Evolutionary conservation across 2,113 vertebrate species (phyloP).

Genomic region (Atrichornis clamosus): DNA sequence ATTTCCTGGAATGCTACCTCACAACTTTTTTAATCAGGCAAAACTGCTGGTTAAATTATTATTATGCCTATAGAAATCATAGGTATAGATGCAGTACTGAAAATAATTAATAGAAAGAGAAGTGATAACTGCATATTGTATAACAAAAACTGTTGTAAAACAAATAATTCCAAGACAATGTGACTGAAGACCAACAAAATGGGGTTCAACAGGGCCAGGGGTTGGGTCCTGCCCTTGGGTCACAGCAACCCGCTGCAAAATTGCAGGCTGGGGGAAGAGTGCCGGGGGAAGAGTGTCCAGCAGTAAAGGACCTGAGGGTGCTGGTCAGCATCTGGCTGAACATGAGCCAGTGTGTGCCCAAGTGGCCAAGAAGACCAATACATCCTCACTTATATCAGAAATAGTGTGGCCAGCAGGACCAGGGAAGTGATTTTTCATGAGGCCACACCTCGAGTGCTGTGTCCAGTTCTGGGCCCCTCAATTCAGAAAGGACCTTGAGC

Average conservation of each 20-base stretch:
- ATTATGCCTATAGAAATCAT: neutral
- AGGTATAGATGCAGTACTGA: neutral
- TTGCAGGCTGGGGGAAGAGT: neutral
- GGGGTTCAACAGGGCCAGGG: neutral
- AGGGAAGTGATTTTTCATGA: neutral
- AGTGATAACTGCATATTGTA: neutral
- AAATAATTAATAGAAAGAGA: neutral
- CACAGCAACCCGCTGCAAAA: neutral
- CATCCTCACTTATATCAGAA: neutral
- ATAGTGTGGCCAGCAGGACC: neutral
- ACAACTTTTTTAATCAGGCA: neutral
- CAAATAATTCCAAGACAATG: neutral
- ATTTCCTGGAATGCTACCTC: neutral
- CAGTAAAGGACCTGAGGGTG: rapidly evolving
- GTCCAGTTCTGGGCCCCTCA: neutral
- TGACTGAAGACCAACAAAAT: neutral
- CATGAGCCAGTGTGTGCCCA: neutral
- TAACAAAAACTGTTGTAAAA: neutral
- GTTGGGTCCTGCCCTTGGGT: neutral
- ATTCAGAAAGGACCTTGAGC: neutral
- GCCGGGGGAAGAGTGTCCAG: no score
- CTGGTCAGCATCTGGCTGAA: neutral
- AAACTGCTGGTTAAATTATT: neutral
- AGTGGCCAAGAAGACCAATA: neutral
- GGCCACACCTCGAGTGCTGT: neutral